Evolutionary conservation across 2,888 invertebrate genomes (phyloP).

Genomic region (Siphonodentalium dalli): DNA sequence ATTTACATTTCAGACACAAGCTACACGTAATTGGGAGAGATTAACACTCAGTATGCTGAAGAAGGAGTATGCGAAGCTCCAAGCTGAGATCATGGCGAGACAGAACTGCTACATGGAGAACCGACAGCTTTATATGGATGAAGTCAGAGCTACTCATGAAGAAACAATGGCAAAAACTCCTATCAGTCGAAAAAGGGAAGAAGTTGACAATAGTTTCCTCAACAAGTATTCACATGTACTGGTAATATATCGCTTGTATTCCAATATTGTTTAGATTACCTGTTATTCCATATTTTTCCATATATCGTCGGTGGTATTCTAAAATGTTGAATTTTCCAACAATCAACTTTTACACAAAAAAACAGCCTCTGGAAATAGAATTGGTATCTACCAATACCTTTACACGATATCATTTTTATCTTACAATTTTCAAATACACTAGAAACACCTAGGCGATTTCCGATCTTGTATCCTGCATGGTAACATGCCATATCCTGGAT

Average conservation of each 20-base stretch:
- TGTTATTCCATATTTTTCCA: not conserved
- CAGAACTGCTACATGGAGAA: slow-evolving; percentile 47
- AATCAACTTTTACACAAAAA: too few species aligned
- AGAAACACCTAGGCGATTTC: too few species aligned
- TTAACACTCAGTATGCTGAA: slow-evolving; percentile 46
- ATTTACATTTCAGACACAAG: slow-evolving; percentile 38
- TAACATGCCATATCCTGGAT: too few species aligned
- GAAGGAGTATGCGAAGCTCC: slow-evolving; percentile 42
- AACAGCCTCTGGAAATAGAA: too few species aligned
- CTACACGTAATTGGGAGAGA: slow-evolving; percentile 51
- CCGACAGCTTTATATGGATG: slow-evolving; percentile 49
- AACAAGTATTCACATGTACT: not conserved
- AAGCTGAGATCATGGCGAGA: slow-evolving; percentile 41
- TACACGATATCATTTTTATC: too few species aligned
- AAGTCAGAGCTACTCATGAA: slow-evolving; percentile 44
- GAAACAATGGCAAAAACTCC: slow-evolving; percentile 41
- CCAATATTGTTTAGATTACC: not conserved
- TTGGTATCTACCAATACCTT: too few species aligned
- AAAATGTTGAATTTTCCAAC: too few species aligned
- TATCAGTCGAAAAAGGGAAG: slow-evolving; percentile 32
- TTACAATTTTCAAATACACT: too few species aligned
- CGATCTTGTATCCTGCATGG: too few species aligned
- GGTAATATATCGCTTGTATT: not conserved
- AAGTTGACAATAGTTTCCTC: slow-evolving; percentile 39
- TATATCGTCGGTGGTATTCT: too few species aligned